Evolutionary conservation across 2,113 vertebrate genomes (phyloP).

Genomic region (Verasper variegatus): DNA sequence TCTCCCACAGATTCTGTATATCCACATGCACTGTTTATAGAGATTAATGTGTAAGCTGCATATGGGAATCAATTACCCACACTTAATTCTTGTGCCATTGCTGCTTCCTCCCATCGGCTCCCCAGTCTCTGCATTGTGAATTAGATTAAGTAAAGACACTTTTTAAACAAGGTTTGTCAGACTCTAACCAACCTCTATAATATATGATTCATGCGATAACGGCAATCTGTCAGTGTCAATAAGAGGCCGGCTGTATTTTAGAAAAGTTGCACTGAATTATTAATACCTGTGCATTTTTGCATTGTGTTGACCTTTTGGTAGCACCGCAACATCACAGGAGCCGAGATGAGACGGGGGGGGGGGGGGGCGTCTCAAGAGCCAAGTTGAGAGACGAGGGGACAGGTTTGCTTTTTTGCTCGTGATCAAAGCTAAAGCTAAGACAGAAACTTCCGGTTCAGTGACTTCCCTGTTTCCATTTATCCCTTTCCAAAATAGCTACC

Average conservation of each 20-base stretch:
- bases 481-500: background rate
- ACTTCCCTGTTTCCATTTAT: conserved; percentile 6
- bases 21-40: too few species aligned
- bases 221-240: background rate
- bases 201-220: background rate
- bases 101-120: background rate
- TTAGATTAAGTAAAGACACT: background rate
- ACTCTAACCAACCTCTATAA: background rate
- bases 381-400: background rate
- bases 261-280: background rate
- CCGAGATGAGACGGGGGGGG: background rate
- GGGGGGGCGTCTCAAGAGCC: background rate
- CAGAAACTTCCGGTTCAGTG: conserved; percentile 11
- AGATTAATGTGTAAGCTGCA: background rate
- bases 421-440: conserved; percentile 23
- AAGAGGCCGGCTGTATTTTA: background rate
- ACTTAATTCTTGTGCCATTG: background rate
- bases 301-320: background rate
- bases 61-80: conserved; percentile 12
- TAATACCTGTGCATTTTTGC: background rate
- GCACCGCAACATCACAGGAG: conserved; percentile 3
- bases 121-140: too few species aligned
- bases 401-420: background rate
- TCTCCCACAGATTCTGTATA: too few species aligned
- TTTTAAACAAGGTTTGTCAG: background rate